Conservation (phyloP, 1,140 invertebrate species). For the Hyposmocoma kahamanoa region DNA sequence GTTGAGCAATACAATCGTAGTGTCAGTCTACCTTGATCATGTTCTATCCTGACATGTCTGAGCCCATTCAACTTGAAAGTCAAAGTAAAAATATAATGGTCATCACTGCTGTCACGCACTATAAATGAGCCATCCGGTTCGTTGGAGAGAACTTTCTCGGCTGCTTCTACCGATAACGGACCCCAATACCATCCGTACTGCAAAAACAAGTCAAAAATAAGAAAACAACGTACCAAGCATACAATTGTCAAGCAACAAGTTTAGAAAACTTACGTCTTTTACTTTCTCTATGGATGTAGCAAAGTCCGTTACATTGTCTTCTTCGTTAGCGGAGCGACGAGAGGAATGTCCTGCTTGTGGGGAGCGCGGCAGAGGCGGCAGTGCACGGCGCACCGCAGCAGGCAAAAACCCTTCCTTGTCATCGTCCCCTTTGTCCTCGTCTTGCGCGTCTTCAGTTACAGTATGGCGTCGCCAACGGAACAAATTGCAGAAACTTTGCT, state of each 20-base stretch:
- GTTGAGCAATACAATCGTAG: neutral
- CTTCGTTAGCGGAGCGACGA: conserved; percentile 50
- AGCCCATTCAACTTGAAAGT: conserved; percentile 96
- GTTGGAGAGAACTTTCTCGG: conserved; percentile 93
- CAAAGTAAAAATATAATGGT: conserved; percentile 97
- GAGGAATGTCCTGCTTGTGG: conserved; percentile 26
- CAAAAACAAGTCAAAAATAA: conserved; percentile 41
- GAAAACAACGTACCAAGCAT: no score
- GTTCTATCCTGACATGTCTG: conserved; percentile 96
- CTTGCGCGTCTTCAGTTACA: conserved; percentile 27
- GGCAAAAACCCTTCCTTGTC: conserved; percentile 25
- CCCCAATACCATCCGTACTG: conserved; percentile 99
- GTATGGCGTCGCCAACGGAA: conserved; percentile 78
- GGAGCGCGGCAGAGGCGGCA: conserved; percentile 83
- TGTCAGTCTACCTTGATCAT: conserved; percentile 89
- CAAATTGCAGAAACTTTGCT: conserved; percentile 89
- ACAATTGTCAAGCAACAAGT: no score
- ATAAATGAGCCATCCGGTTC: conserved; percentile 97
- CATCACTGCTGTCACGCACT: conserved; percentile 96
- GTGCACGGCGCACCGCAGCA: conserved; percentile 79
- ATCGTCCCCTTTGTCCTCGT: conserved; percentile 32
- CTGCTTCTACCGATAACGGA: conserved; percentile 93
- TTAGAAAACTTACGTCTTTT: conserved; percentile 88
- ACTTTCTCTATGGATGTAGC: conserved; percentile 94
- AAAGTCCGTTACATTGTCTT: conserved; percentile 83